Evolutionary conservation across 2,113 vertebrate species (phyloP).

Genomic region (Halcyon senegalensis): DNA sequence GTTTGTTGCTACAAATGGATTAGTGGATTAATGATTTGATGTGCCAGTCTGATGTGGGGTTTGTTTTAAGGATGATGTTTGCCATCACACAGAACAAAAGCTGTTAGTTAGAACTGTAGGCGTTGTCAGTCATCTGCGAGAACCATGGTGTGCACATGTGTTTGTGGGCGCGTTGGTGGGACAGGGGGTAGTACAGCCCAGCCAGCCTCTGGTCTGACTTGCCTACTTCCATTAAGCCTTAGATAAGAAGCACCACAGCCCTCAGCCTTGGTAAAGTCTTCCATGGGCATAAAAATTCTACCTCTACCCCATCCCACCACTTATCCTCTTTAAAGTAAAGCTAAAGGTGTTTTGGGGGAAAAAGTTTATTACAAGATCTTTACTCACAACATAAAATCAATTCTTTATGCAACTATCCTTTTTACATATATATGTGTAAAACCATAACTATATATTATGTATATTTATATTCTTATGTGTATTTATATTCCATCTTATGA

Average conservation of each 20-base stretch:
- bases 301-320: not conserved
- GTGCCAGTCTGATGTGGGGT: not conserved
- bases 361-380: not conserved
- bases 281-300: rapidly evolving
- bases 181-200: not conserved
- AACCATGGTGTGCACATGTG: rapidly evolving
- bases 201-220: rapidly evolving
- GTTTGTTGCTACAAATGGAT: constrained; percentile 28
- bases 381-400: not conserved
- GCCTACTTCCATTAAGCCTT: not conserved
- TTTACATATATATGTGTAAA: not conserved
- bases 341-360: not conserved
- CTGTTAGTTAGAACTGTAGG: not conserved
- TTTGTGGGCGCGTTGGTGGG: rapidly evolving
- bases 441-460: no score
- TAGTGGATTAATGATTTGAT: constrained; percentile 29
- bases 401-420: not conserved
- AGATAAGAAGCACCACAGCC: not conserved
- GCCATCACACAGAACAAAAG: not conserved
- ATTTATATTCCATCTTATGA: not conserved
- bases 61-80: not conserved
- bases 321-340: not conserved
- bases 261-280: not conserved
- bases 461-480: not conserved
- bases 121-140: not conserved